Conservation (phyloP, 2,888 invertebrate genomes). For the Leucoma salicis region DNA sequence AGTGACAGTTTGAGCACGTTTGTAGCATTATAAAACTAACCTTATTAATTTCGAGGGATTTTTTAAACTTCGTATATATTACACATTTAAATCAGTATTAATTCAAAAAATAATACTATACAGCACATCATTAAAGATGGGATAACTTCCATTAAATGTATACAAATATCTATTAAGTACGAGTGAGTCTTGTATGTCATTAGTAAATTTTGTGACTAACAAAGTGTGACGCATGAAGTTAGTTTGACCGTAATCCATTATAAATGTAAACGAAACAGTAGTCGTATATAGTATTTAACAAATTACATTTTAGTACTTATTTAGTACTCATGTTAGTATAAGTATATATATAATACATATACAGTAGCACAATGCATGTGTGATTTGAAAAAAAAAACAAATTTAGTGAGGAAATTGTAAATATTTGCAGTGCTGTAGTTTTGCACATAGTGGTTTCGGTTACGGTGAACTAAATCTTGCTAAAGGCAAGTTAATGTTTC, state of each 20-base stretch:
- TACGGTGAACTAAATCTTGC: constrained; percentile 50
- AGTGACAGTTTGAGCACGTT: constrained; percentile 10
- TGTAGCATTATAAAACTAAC: background rate
- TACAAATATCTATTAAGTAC: background rate
- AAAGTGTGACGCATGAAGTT: constrained; percentile 28
- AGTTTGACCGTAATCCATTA: constrained; percentile 4
- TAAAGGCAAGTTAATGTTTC: constrained; percentile 76
- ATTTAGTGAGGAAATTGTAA: constrained; percentile 5
- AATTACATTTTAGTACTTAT: background rate
- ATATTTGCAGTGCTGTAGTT: constrained; percentile 25
- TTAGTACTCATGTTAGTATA: background rate
- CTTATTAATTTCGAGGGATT: background rate
- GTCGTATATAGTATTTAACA: background rate
- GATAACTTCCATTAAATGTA: constrained; percentile 6
- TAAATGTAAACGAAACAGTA: background rate
- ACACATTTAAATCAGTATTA: background rate
- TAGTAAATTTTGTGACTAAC: constrained; percentile 37
- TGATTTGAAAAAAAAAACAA: constrained; percentile 21
- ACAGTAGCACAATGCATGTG: constrained; percentile 37
- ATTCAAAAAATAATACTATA: background rate
- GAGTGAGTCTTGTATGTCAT: constrained; percentile 1
- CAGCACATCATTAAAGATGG: background rate
- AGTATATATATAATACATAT: background rate
- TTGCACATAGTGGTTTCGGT: constrained; percentile 62
- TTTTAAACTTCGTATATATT: background rate